Evolutionary conservation across 2,113 vertebrate species (phyloP), one percentile per base, ranked within the genome.

Genomic region (Columba livia): DNA sequence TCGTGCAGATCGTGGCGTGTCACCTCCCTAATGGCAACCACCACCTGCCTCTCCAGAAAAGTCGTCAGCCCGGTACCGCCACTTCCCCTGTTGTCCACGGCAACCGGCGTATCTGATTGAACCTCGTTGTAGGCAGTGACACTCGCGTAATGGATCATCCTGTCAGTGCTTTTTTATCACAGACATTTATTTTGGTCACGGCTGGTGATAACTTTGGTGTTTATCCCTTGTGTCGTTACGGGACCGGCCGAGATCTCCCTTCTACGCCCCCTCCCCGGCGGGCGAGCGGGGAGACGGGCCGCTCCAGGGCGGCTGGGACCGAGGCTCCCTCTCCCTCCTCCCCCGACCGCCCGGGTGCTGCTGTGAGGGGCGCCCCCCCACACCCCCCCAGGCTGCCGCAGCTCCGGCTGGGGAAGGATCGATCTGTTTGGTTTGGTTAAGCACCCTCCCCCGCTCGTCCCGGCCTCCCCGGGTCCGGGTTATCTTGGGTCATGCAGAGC

Each of bases 151-250:
- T 96, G 96, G 94, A 96, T 96, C 96, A 96, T 96, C 80, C 94
- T 96, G 96, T 96, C 96, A 96, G 84, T 72, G 93, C 89, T 96
- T 95, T 95, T 96, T 96, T 96, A 96, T 95, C 96, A 95, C 93
- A 90, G 91, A 91, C 96, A 96, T 96, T 96, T 96, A 96, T 96
- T 96, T 96, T 92, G 93, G 96, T 96, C 94, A 96, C 89, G 96
- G 96, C 91, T 96, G 93, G 89, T 94, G 93, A 96, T 96, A 96
- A 96, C 94, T 96, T 96, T 78, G 96, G 79, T 88, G 91, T 92
- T 94, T 89, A 96, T 95, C 91, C 94, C 94, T 89, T 36, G 91
- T 74, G 93, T 93, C 86, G 77, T 92, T 95, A 86, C 36, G 79
- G 91, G 89, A 91, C 89, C 64, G 29, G 87, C 64, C 69, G 51